Conservation (phyloP, 2,797 vertebrate species). For the Manis javanica region DNA sequence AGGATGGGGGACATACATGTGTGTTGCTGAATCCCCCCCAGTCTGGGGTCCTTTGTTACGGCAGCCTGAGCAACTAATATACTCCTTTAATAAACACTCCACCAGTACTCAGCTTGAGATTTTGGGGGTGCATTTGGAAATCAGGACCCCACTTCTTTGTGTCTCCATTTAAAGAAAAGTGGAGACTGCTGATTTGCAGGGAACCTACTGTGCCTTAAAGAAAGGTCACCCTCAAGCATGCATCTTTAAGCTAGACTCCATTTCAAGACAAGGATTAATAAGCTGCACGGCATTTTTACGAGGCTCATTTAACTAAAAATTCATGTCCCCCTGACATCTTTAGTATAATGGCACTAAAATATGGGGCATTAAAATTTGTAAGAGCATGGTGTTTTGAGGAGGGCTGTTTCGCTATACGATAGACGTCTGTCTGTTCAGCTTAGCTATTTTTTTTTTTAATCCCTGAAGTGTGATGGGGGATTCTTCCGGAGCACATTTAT, state of each 20-base stretch:
- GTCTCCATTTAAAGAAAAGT: background rate
- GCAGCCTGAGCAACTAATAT: rapidly evolving
- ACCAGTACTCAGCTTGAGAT: background rate
- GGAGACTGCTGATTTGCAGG: rapidly evolving
- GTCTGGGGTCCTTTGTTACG: too few relatives aligned
- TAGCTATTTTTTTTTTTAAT: background rate
- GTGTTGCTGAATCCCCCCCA: background rate
- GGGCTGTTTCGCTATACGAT: background rate
- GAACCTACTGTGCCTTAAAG: background rate
- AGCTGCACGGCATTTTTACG: background rate
- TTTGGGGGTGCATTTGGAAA: background rate
- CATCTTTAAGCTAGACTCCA: rapidly evolving
- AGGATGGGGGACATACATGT: rapidly evolving
- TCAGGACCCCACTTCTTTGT: background rate
- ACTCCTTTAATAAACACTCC: too few relatives aligned
- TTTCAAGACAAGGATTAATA: background rate
- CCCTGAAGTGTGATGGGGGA: background rate
- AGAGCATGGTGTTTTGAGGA: background rate
- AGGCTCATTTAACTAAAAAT: background rate
- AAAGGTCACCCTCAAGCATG: rapidly evolving
- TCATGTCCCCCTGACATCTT: background rate
- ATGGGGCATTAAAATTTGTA: background rate
- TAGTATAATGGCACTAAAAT: background rate
- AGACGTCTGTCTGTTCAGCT: background rate
- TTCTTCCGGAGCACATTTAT: background rate